Conservation (phyloP, 23 tunicate genomes). For the Oikopleura albicans region DNA sequence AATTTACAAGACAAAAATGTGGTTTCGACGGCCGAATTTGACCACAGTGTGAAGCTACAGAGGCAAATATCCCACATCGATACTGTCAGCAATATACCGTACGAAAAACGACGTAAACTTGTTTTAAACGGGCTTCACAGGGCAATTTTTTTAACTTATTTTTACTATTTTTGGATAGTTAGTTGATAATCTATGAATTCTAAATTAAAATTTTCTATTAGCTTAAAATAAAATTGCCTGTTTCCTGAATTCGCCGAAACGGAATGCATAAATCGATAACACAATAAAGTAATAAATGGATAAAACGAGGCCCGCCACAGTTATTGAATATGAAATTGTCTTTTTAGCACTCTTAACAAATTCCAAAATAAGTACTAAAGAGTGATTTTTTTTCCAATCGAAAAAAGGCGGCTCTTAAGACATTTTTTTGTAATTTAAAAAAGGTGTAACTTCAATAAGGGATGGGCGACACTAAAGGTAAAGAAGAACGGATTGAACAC, state of each 20-base stretch:
- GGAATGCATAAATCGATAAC: neutral
- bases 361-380: no score
- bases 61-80: neutral
- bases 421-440: no score
- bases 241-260: conserved; percentile 5
- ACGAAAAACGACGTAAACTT: neutral
- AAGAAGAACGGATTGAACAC: no score
- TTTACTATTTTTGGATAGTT: neutral
- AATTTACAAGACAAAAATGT: neutral
- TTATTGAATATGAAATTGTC: neutral
- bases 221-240: neutral
- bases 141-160: neutral
- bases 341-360: no score
- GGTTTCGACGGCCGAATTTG: neutral
- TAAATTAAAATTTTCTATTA: neutral
- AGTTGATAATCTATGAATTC: neutral
- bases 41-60: neutral
- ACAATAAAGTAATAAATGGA: neutral
- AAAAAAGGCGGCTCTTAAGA: no score
- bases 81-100: neutral
- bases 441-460: no score
- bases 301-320: neutral
- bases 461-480: no score
- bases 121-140: neutral
- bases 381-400: no score